Evolutionary conservation across 1,140 invertebrate species (phyloP).

Genomic region (Chironomus striatipennis): DNA sequence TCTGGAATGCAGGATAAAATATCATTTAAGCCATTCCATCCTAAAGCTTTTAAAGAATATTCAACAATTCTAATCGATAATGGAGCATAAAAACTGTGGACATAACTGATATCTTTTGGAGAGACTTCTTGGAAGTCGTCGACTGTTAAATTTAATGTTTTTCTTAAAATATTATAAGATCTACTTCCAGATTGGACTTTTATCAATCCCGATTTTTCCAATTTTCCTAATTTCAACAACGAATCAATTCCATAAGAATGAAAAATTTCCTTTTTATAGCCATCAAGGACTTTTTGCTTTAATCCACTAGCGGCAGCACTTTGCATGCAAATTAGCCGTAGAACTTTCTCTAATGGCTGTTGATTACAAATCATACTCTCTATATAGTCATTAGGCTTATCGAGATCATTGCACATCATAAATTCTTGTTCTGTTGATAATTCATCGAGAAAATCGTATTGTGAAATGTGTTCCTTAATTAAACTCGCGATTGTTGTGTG

Average conservation of each 20-base stretch:
- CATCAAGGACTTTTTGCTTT: constrained; percentile 81
- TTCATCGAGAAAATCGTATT: constrained; percentile 45
- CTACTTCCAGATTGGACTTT: constrained; percentile 58
- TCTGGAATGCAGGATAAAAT: constrained; percentile 51
- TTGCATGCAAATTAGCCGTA: constrained; percentile 84
- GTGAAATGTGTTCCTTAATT: constrained; percentile 49
- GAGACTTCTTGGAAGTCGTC: constrained; percentile 78
- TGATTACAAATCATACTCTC: constrained; percentile 85
- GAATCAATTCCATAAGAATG: constrained; percentile 88
- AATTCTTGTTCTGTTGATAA: constrained; percentile 78
- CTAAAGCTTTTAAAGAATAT: constrained; percentile 64
- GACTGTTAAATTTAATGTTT: constrained; percentile 71
- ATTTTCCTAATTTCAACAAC: constrained; percentile 70
- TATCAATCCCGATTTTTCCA: constrained; percentile 81
- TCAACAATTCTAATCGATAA: constrained; percentile 83
- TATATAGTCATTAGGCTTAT: constrained; percentile 79
- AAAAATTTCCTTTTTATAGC: constrained; percentile 86
- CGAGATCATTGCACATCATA: constrained; percentile 81
- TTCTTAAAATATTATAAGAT: constrained; percentile 61
- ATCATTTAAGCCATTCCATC: constrained; percentile 50
- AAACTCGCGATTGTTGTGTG: constrained; percentile 56
- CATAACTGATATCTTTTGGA: constrained; percentile 85
- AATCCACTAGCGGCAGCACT: constrained; percentile 80
- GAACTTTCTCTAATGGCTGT: constrained; percentile 69
- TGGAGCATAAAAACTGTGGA: constrained; percentile 90